phyloP scores from a whole-genome alignment of 1,140 invertebrate species.

The Carcinoscorpius rotundicauda region DNA sequence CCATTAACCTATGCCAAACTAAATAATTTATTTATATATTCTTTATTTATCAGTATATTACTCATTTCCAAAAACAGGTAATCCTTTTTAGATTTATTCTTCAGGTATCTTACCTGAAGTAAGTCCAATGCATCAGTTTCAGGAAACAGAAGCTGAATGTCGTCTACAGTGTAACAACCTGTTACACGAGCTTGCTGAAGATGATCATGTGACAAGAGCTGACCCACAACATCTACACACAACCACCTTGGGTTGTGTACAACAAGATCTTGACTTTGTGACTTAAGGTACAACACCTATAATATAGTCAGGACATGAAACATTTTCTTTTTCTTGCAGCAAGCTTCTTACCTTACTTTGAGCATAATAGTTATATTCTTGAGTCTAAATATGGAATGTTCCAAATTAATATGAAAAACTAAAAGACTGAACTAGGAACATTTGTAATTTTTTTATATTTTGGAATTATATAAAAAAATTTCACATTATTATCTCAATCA shows the following conservation, averaged over 20 bases:
- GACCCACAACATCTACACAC: slow-evolving; percentile 53
- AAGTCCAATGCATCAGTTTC: slow-evolving; percentile 58
- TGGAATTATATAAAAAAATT: too few species aligned
- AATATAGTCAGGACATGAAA: background rate
- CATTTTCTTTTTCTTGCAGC: background rate
- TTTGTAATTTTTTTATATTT: too few species aligned
- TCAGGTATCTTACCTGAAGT: slow-evolving; percentile 33
- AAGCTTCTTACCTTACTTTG: background rate
- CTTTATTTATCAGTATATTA: slow-evolving; percentile 1
- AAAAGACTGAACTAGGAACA: too few species aligned
- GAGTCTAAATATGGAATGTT: too few species aligned
- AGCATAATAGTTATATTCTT: too few species aligned
- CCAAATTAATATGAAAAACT: too few species aligned
- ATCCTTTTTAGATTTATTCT: background rate
- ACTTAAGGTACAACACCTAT: slow-evolving; percentile 41
- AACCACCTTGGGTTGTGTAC: slow-evolving; percentile 62
- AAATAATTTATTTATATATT: background rate
- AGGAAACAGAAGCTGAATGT: slow-evolving; percentile 61
- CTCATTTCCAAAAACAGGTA: background rate
- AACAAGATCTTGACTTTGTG: slow-evolving; percentile 48
- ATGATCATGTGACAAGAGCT: slow-evolving; percentile 53
- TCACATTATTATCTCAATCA: too few species aligned
- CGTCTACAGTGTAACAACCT: slow-evolving; percentile 61
- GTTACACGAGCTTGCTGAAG: slow-evolving; percentile 50
- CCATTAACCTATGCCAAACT: background rate